Conservation (phyloP, 1,140 invertebrate species). For the Lasaia peninsularis region DNA sequence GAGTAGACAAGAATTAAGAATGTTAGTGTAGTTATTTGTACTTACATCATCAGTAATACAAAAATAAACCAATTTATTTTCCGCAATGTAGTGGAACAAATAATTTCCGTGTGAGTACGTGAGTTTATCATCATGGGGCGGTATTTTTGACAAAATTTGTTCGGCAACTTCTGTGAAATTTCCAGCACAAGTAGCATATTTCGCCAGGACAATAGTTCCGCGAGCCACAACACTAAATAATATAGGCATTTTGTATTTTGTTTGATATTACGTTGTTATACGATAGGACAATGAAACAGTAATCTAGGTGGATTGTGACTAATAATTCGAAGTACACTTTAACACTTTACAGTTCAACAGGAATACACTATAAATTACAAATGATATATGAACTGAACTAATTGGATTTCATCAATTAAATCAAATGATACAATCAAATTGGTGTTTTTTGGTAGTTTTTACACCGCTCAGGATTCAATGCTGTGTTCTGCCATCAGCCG, state of each 20-base stretch:
- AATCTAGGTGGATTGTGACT: neutral
- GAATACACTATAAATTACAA: no score
- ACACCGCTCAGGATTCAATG: no score
- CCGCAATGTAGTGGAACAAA: constrained; percentile 93
- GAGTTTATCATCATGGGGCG: constrained; percentile 90
- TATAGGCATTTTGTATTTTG: constrained; percentile 84
- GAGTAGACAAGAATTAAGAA: no score
- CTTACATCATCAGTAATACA: constrained; percentile 97
- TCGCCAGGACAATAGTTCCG: constrained; percentile 91
- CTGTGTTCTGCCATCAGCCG: no score
- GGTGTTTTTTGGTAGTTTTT: no score
- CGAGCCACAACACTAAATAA: constrained; percentile 92
- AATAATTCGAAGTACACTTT: no score
- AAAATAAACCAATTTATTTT: constrained; percentile 92
- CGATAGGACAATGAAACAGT: constrained; percentile 9
- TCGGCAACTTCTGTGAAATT: constrained; percentile 97
- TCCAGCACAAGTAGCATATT: constrained; percentile 93
- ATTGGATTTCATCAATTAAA: no score
- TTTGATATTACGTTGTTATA: neutral
- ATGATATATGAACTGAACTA: no score
- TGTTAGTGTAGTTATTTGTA: constrained; percentile 34
- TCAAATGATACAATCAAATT: no score
- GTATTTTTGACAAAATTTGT: constrained; percentile 91
- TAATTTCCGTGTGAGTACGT: constrained; percentile 96
- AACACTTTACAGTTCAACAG: no score